Base-by-base conservation (phyloP, 1,140 invertebrate genomes). In the Heliothis virescens region DNA sequence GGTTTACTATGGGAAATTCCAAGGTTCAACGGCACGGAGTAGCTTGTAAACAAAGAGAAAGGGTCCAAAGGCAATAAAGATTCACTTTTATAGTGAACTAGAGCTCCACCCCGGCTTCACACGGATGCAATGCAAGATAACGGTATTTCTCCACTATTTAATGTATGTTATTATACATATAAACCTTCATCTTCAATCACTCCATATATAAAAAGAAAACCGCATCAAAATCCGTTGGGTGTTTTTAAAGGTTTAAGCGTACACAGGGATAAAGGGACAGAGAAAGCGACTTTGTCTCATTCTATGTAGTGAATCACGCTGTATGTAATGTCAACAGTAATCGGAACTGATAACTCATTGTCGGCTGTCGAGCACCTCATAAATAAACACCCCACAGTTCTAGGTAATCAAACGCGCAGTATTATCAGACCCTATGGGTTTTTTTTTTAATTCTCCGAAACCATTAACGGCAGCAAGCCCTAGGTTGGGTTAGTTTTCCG, bases 361-460 rank as follows among this genome's bases (percentile, higher is more conserved):
- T 81, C 72, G 73, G 78, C 77, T 72, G 60, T 72, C 47, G 80
- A 74, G 79, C 77, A 62, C 71, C 78, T 82, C 74, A 86, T 80
- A 82, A 82, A 72, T 80, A 85, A 84, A 81, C 88, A 83, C 82
- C 82, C 84, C 18, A 60, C 29, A 75, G 16, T 90, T 90, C 89
- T 84, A 47, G 82, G 86, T 91, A 92, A 84, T 82, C 80, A 79
- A 62, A 83, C 82, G 9, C 82, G 84, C 86, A 85, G 82, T 90
- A 86, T 90, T 87, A 87, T 85, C 85, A 85, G 79, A 82, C 63
- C 69, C 79, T 78, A 52, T 72, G 79, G 79, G 57, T 87, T 86
- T 85, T 88, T 87, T n/a, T 82, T 80, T 65, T 53, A 82, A 85
- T 91, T 87, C 86, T 83, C 79, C 79, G 86, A 88, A 86, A 79